A percentile compares a stretch with the other conserved stretches of the same genome.
phyloP scores from a whole-genome alignment of 2,797 vertebrate genomes.

The Ibycter americanus region DNA sequence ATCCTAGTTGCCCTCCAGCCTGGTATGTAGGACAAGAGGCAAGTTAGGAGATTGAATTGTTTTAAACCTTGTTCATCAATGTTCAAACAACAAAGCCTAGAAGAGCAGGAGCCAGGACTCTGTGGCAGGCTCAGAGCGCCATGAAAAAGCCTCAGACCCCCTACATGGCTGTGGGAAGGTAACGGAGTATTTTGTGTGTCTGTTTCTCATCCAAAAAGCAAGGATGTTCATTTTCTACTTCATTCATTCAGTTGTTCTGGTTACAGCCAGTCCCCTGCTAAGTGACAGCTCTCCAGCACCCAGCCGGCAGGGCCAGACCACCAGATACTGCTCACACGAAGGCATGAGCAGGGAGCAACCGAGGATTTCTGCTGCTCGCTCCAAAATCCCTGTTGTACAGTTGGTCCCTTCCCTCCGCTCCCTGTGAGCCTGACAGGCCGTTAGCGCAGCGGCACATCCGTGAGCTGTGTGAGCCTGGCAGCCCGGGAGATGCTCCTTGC shows the following conservation, averaged over 20 bases:
- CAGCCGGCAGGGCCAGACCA: background rate
- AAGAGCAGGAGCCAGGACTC: slow-evolving; percentile 18
- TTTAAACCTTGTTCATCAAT: background rate
- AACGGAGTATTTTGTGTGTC: background rate
- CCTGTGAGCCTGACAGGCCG: background rate
- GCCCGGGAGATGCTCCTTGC: background rate
- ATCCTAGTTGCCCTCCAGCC: background rate
- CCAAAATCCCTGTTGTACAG: background rate
- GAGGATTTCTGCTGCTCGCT: background rate
- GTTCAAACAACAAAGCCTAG: background rate
- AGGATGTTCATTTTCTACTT: background rate
- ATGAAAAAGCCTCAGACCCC: background rate
- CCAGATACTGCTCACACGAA: background rate
- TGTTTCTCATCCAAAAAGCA: background rate
- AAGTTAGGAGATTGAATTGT: background rate
- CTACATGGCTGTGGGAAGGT: background rate
- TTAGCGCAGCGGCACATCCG: rapidly evolving
- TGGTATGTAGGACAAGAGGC: background rate
- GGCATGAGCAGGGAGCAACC: background rate
- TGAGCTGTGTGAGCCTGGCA: background rate
- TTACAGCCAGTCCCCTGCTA: background rate
- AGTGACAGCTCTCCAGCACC: background rate
- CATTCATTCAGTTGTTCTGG: background rate
- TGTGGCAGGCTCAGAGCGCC: background rate
- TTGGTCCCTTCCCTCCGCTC: background rate